These are phyloP conservation scores for Ranitomeya imitator DNA, from an alignment of 2,113 vertebrate genomes.

Conservation along the genomic window DNA sequence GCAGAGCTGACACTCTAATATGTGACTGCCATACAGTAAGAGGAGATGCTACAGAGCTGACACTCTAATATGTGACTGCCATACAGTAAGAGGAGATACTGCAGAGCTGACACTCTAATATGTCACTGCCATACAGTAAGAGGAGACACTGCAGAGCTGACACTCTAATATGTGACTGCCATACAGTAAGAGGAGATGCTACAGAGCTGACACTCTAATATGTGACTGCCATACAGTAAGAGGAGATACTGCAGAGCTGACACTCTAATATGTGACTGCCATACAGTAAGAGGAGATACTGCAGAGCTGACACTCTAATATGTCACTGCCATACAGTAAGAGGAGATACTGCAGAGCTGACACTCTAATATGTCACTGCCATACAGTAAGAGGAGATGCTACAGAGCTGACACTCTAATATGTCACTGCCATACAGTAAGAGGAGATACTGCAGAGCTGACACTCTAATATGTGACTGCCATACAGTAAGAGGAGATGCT, in stretches of 20 bases:
- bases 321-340: not conserved
- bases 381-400: not conserved
- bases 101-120: slow-evolving; percentile 17
- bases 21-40: no score
- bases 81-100: not conserved
- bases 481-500: not conserved
- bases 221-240: no score
- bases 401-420: slow-evolving; percentile 29
- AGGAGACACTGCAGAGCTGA: not conserved
- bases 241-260: slow-evolving; percentile 1
- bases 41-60: not conserved
- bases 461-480: not conserved
- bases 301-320: slow-evolving; percentile 17
- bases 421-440: no score
- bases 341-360: not conserved
- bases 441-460: slow-evolving; percentile 1
- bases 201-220: slow-evolving; percentile 29
- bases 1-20: slow-evolving; percentile 30
- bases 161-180: not conserved
- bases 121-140: not conserved
- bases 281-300: not conserved
- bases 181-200: not conserved
- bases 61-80: not conserved
- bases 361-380: not conserved
- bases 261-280: not conserved